Percentiles rank a stretch among this genome's conserved stretches.
phyloP scores from a whole-genome alignment of 2,113 vertebrate species.

The Sebastes schlegelii region DNA sequence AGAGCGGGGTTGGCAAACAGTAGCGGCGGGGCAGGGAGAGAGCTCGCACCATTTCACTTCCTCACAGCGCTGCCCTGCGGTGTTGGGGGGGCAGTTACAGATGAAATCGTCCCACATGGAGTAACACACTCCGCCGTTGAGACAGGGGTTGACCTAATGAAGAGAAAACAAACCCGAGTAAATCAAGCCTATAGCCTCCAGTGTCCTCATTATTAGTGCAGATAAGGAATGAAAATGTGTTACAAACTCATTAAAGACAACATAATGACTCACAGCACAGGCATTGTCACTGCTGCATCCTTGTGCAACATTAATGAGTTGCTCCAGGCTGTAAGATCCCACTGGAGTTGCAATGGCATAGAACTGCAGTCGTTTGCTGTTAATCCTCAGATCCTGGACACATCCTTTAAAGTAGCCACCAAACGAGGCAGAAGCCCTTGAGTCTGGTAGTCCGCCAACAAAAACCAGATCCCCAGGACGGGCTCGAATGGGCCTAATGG shows the following conservation, averaged over 20 bases:
- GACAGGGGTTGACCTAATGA: constrained; percentile 87
- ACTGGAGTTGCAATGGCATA: constrained; percentile 78
- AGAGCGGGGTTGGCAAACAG: constrained; percentile 83
- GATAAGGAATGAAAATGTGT: not conserved
- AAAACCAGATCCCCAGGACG: constrained; percentile 82
- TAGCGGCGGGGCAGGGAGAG: constrained; percentile 85
- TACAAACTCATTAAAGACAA: not conserved
- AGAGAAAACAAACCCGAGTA: constrained; percentile 25
- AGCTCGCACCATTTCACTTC: constrained; percentile 91
- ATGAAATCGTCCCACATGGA: constrained; percentile 91
- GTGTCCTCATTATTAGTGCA: not conserved
- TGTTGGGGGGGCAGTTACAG: constrained; percentile 90
- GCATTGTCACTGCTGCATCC: constrained; percentile 87
- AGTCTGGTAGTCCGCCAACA: constrained; percentile 89
- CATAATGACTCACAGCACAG: constrained; percentile 86
- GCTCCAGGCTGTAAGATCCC: constrained; percentile 63
- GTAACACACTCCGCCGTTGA: constrained; percentile 89
- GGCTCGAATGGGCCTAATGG: constrained; percentile 73
- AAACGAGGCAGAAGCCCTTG: constrained; percentile 75
- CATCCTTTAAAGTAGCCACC: constrained; percentile 93
- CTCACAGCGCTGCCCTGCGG: constrained; percentile 88
- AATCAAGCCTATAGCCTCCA: not conserved
- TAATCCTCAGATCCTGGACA: constrained; percentile 91
- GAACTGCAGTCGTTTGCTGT: constrained; percentile 88
- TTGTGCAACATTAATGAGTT: constrained; percentile 82